Evolutionary conservation across 2,888 invertebrate genomes (phyloP).

Genomic region (Aromia moschata): DNA sequence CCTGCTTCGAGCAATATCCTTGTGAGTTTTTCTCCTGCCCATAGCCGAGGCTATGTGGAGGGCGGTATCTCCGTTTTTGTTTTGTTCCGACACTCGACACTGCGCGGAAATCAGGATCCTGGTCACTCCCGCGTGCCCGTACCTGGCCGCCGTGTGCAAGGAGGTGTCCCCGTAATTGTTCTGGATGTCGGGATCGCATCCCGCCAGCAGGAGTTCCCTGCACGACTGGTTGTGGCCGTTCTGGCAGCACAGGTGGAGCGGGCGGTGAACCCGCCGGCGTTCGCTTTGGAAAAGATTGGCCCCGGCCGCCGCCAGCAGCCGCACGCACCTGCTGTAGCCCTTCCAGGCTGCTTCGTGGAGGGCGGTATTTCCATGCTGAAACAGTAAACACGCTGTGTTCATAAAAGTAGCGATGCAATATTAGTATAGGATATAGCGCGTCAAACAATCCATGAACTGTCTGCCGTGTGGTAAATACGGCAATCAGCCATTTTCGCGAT

Average conservation of each 20-base stretch:
- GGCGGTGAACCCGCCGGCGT: constrained; percentile 81
- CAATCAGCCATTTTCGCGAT: too few species aligned
- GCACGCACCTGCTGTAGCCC: constrained; percentile 87
- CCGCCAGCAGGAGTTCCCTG: constrained; percentile 85
- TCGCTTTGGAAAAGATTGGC: constrained; percentile 71
- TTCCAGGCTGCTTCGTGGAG: constrained; percentile 96
- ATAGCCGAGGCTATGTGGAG: constrained; percentile 94
- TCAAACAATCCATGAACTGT: too few species aligned
- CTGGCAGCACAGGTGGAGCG: constrained; percentile 95
- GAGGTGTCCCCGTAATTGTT: constrained; percentile 97
- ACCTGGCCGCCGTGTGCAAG: constrained; percentile 92
- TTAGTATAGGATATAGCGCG: too few species aligned
- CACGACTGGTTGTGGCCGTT: constrained; percentile 97
- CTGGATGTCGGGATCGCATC: constrained; percentile 86
- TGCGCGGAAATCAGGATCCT: constrained; percentile 92
- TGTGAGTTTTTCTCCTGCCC: constrained; percentile 90
- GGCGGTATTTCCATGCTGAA: constrained; percentile 92
- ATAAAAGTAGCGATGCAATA: too few species aligned
- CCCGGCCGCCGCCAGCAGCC: constrained; percentile 75
- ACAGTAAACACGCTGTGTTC: neutral
- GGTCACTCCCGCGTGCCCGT: constrained; percentile 96
- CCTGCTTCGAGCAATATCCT: constrained; percentile 89
- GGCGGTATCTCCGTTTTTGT: constrained; percentile 96
- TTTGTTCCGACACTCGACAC: constrained; percentile 84
- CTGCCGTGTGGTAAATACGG: too few species aligned